These are phyloP conservation scores for Sandelia bainsii DNA, from an alignment of 2,797 vertebrate genomes.

Conservation along the genomic window DNA sequence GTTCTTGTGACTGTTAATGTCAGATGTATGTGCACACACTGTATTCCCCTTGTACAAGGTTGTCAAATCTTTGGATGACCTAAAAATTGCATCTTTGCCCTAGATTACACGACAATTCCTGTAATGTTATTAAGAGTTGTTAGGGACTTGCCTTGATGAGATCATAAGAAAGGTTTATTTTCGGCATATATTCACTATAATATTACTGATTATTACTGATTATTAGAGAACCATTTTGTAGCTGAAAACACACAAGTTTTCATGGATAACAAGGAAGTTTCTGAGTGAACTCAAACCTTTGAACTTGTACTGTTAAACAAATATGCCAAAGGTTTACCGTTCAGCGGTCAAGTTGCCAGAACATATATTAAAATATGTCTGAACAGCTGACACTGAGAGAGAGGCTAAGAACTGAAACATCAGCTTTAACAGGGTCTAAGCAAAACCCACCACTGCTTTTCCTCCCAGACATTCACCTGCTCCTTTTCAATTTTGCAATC, in stretches of 20 bases:
- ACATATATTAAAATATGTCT: slow-evolving; percentile 5
- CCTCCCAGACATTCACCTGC: slow-evolving; percentile 3
- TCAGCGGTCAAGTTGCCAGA: neutral
- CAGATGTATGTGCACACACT: neutral
- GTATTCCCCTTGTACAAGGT: neutral
- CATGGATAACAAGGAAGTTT: no score
- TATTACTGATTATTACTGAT: no score
- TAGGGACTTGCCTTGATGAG: neutral
- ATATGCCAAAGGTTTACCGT: neutral
- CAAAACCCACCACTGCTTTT: neutral
- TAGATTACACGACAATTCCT: neutral
- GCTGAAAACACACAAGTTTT: no score
- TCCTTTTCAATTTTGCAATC: neutral
- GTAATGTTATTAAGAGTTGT: neutral
- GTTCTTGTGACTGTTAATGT: no score
- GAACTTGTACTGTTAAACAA: neutral
- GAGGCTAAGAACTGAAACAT: neutral
- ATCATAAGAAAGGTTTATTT: neutral
- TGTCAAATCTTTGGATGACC: neutral
- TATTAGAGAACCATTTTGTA: no score
- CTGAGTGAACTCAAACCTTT: no score
- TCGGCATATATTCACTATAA: neutral
- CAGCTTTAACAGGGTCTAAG: neutral
- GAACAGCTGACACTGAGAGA: neutral
- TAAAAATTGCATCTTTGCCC: neutral